These are phyloP conservation scores for Oenanthe melanoleuca DNA, from an alignment of 2,113 vertebrate genomes.

Conservation along the genomic window DNA sequence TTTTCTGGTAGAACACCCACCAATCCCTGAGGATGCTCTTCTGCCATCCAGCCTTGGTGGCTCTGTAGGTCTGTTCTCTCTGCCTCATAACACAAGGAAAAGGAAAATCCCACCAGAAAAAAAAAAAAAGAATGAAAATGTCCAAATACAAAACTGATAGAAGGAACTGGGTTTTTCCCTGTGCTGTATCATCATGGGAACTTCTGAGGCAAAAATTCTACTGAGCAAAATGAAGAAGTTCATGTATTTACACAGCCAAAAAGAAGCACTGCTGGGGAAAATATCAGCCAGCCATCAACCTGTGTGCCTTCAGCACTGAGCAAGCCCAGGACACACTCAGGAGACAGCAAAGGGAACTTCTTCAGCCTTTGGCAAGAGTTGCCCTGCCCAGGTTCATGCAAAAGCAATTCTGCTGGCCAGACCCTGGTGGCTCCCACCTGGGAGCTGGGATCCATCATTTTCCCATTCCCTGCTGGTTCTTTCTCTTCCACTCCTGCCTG, in stretches of 20 bases:
- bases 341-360: background rate
- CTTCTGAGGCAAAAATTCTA: background rate
- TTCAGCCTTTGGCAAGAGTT: background rate
- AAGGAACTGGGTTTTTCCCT: background rate
- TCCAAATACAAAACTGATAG: background rate
- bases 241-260: background rate
- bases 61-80: background rate
- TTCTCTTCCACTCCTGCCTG: background rate
- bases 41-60: rapidly evolving
- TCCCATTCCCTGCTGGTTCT: background rate
- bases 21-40: background rate
- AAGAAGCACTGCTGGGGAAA: background rate
- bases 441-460: background rate
- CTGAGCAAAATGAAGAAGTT: background rate
- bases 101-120: background rate
- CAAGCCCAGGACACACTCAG: too few relatives aligned
- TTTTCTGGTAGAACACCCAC: background rate
- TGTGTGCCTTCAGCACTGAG: background rate
- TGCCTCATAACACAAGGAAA: constrained; percentile 20
- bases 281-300: background rate
- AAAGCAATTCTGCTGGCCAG: background rate
- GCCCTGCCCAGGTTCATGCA: background rate
- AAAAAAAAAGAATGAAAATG: background rate
- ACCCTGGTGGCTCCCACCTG: background rate
- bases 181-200: background rate